Evolutionary conservation across 2,888 invertebrate genomes (phyloP).

Genomic region (Macrophya annulata): DNA sequence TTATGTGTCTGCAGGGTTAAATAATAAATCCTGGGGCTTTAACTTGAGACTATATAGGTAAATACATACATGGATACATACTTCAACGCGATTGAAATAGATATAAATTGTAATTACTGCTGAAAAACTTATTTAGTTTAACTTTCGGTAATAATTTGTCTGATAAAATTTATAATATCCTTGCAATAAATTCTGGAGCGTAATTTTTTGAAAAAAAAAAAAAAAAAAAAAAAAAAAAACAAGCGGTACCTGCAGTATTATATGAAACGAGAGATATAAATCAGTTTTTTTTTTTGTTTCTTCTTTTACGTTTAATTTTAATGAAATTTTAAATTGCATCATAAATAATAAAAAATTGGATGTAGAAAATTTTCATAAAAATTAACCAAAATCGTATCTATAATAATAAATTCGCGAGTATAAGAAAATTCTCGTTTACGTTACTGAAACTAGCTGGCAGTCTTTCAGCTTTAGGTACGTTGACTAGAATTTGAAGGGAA

Average conservation of each 20-base stretch:
- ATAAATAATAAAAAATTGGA: not conserved
- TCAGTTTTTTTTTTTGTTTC: not conserved
- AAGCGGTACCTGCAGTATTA: not conserved
- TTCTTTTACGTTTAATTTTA: too few relatives aligned
- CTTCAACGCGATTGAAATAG: not conserved
- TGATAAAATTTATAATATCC: too few relatives aligned
- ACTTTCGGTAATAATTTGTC: not conserved
- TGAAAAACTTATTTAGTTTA: not conserved
- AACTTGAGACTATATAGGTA: not conserved
- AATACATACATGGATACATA: not conserved
- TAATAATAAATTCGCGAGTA: not conserved
- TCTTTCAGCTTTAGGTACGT: conserved; percentile 22
- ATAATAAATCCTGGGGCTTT: not conserved
- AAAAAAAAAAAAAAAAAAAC: too few relatives aligned
- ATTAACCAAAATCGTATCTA: not conserved
- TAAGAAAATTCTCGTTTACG: not conserved
- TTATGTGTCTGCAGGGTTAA: not conserved
- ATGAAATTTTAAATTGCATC: not conserved
- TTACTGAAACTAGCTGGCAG: conserved; percentile 4
- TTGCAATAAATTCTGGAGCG: too few relatives aligned
- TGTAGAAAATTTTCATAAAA: not conserved
- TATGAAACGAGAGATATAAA: not conserved
- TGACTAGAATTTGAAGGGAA: conserved; percentile 40
- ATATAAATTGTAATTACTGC: not conserved
- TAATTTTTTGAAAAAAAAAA: too few relatives aligned